These are phyloP conservation scores for Rotaria socialis DNA, from an alignment of 2,888 invertebrate species.

Conservation along the genomic window DNA sequence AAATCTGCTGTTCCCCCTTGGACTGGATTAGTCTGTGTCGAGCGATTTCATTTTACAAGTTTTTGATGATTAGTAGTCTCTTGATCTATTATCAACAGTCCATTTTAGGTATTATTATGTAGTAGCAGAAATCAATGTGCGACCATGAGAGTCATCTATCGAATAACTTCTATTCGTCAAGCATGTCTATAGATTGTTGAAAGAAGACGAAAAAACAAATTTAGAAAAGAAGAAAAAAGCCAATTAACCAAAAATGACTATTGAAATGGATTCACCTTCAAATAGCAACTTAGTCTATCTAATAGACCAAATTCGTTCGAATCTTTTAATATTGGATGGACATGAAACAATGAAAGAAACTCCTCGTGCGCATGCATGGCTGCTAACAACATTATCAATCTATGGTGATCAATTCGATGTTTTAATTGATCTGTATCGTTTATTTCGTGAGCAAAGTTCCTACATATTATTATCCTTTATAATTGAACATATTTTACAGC, in stretches of 20 bases:
- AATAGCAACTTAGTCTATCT: neutral
- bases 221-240: no score
- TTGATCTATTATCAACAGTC: no score
- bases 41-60: no score
- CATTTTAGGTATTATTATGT: no score
- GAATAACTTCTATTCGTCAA: neutral
- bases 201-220: neutral
- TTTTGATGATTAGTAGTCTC: no score
- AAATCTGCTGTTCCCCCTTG: no score
- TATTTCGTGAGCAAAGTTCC: neutral
- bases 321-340: neutral
- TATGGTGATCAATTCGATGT: neutral
- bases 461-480: neutral
- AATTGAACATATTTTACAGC: neutral
- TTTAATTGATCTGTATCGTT: neutral
- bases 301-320: neutral
- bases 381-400: neutral
- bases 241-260: neutral
- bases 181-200: neutral
- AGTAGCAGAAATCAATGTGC: no score
- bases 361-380: constrained; percentile 4
- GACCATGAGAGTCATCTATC: no score
- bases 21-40: no score
- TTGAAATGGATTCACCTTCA: neutral
- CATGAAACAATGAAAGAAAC: neutral